Evolutionary conservation across 2,113 vertebrate species (phyloP).

Genomic region (Ailurus styani): DNA sequence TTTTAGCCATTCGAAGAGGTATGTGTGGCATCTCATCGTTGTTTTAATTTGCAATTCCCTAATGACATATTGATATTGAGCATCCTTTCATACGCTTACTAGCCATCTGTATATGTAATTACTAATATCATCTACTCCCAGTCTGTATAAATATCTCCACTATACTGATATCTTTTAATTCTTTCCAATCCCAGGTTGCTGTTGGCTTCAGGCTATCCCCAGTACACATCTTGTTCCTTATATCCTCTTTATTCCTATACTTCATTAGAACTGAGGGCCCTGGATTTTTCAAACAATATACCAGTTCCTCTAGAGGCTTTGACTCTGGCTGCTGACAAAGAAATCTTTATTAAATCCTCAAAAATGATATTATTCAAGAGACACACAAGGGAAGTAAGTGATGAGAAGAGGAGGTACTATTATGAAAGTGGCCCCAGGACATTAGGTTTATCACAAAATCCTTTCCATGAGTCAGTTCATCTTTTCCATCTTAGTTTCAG

Average conservation of each 20-base stretch:
- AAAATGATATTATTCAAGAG: slow-evolving; percentile 42
- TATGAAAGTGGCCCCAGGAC: slow-evolving; percentile 24
- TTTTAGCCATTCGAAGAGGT: background rate
- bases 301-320: slow-evolving; percentile 7
- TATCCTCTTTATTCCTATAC: background rate
- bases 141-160: background rate
- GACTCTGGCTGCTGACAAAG: slow-evolving; percentile 50
- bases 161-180: slow-evolving; percentile 7
- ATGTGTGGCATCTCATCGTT: background rate
- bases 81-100: background rate
- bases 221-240: background rate
- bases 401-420: slow-evolving; percentile 25
- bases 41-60: background rate
- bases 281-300: slow-evolving; percentile 18
- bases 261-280: background rate
- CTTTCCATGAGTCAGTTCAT: slow-evolving; percentile 50
- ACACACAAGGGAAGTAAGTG: slow-evolving; percentile 25
- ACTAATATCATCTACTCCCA: background rate
- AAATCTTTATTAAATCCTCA: slow-evolving; percentile 47
- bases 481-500: slow-evolving; percentile 45
- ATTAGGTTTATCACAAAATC: slow-evolving; percentile 45
- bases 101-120: background rate
- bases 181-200: background rate
- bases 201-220: background rate
- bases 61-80: background rate